Evolutionary conservation across 2,888 invertebrate species (phyloP).

Genomic region (Aphidoletes aphidimyza): DNA sequence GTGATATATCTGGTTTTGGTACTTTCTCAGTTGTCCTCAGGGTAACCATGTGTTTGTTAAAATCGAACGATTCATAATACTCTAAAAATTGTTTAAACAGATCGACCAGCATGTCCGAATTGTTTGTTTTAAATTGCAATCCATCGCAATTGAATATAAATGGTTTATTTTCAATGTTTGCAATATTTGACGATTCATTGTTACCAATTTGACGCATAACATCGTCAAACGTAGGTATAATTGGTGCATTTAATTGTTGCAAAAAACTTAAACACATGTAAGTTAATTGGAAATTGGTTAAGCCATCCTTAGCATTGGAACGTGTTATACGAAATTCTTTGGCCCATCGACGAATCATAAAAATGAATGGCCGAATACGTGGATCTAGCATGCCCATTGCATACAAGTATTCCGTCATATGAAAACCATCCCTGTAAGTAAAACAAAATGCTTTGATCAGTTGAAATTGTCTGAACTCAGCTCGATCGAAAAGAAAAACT

Average conservation of each 20-base stretch:
- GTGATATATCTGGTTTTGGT: conserved; percentile 6
- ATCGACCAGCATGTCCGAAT: background rate
- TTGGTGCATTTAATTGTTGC: conserved; percentile 13
- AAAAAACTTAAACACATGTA: conserved; percentile 20
- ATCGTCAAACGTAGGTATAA: background rate
- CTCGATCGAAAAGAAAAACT: background rate
- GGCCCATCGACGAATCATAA: conserved; percentile 86
- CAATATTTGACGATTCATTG: background rate
- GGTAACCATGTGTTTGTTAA: background rate
- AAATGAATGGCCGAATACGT: conserved; percentile 80
- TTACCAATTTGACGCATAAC: background rate
- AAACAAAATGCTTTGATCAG: conserved; percentile 51
- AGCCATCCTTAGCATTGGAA: background rate
- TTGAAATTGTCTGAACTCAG: background rate
- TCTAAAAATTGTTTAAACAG: background rate
- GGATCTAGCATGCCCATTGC: conserved; percentile 77
- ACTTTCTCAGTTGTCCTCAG: conserved; percentile 16
- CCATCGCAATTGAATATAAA: background rate
- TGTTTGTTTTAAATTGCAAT: background rate
- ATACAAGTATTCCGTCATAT: conserved; percentile 85
- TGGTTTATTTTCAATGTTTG: background rate
- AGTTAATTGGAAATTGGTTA: conserved; percentile 1
- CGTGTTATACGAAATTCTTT: conserved; percentile 60
- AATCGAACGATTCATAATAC: background rate
- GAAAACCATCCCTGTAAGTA: conserved; percentile 79